Evolutionary conservation across 1,140 invertebrate genomes (phyloP).

Genomic region (Saccostrea cuccullata): DNA sequence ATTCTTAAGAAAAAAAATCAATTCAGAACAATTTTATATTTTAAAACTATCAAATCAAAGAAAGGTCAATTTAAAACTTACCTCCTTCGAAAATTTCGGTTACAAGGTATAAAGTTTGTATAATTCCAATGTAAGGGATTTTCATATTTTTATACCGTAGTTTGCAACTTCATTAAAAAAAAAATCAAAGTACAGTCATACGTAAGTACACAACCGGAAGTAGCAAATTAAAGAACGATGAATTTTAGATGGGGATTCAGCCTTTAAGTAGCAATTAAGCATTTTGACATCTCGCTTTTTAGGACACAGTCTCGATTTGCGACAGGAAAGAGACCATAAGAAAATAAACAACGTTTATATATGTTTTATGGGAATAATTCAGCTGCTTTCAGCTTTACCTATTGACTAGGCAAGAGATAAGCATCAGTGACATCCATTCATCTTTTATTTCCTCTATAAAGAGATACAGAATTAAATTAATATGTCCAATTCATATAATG

Average conservation of each 20-base stretch:
- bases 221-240: neutral
- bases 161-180: neutral
- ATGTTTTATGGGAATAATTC: neutral
- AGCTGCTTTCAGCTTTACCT: neutral
- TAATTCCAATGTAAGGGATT: conserved; percentile 2
- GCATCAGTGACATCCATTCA: no score
- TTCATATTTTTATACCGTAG: conserved; percentile 14
- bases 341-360: neutral
- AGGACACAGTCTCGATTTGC: neutral
- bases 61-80: no score
- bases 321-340: neutral
- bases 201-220: conserved; percentile 6
- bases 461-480: no score
- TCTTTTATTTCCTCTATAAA: no score
- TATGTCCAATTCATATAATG: no score
- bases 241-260: neutral
- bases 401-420: neutral
- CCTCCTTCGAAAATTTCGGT: neutral
- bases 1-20: no score
- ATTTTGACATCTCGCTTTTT: neutral
- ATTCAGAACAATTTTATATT: no score
- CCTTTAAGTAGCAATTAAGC: neutral
- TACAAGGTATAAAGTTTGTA: neutral
- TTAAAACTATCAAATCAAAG: no score
- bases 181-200: neutral